Base-by-base conservation (phyloP, 2,888 invertebrate genomes). In the Parnassius glacialis region DNA sequence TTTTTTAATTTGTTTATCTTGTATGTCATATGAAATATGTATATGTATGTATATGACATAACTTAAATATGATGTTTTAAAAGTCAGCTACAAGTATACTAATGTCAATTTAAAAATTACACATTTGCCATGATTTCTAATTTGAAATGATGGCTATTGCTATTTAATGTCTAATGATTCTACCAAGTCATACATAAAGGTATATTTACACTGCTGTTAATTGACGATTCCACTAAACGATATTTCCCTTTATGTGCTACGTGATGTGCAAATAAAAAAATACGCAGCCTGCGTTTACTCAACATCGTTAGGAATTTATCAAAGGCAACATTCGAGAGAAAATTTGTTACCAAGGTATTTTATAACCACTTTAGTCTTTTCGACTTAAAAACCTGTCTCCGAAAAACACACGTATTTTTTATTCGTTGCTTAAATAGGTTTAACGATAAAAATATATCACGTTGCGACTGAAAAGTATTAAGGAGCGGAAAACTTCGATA, bases 181-280 rank as follows among this genome's bases (percentile, higher is more conserved):
- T 55, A 58, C 55, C 58, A 54, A 51, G 55, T 48, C 20, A n/a
- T 34, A 54, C 57, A 53, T 53, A 62, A 58, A 62, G 48, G 57
- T 54, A 62, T 58, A 58, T 62, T 62, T 58, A 62, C 58, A 62
- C 57, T 58, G 57, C 57, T 61, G 56, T 50, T 62, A 62, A 58
- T 62, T 54, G 62, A 62, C 62, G 53, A 62, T 62, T 58, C 62
- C 16, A 50, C 62, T 62, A 62, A 62, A 62, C 58, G 58, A 59
- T 62, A 62, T 59, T 55, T 34, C 47, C 62, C 45, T 58, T 58
- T 59, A 58, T 55, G 34, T 50, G 48, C 45, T 58, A 54, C 62
- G 58, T 62, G 55, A 62, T 62, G 62, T 47, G 54, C 62, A 62
- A 58, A 59, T 62, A 58, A 62, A 62, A n/a, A 62, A 62, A 58